These are phyloP conservation scores for Sciaenops ocellatus DNA, from an alignment of 2,797 vertebrate species.

Conservation along the genomic window DNA sequence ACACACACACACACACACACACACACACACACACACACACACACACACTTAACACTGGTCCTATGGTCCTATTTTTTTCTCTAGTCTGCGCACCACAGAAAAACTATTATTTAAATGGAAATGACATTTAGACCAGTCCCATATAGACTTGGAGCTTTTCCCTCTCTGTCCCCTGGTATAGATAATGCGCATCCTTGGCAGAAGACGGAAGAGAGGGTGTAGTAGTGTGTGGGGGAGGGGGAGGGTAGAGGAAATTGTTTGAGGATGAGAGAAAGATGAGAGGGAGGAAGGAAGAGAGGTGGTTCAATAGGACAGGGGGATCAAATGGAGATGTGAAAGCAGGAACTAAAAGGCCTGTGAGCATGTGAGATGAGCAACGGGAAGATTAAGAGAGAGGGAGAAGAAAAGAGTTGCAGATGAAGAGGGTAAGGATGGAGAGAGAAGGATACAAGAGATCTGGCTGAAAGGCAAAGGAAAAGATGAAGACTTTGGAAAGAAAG, in stretches of 20 bases:
- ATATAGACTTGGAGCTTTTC: neutral
- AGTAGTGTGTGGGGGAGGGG: neutral
- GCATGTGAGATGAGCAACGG: slow-evolving; percentile 31
- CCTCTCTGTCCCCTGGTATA: slow-evolving; percentile 3
- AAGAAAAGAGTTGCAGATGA: slow-evolving; percentile 34
- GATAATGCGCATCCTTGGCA: slow-evolving; percentile 47
- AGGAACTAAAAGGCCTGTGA: slow-evolving; percentile 55
- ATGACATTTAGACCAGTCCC: neutral
- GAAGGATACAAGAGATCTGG: slow-evolving; percentile 16
- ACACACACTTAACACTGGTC: neutral
- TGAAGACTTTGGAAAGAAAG: slow-evolving; percentile 17
- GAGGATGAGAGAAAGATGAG: slow-evolving; percentile 73
- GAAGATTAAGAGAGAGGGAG: slow-evolving; percentile 42
- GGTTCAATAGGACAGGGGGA: slow-evolving; percentile 71
- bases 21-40: neutral
- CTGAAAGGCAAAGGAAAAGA: slow-evolving; percentile 18
- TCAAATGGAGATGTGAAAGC: slow-evolving; percentile 67
- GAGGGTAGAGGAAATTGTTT: slow-evolving; percentile 49
- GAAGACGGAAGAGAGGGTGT: slow-evolving; percentile 14
- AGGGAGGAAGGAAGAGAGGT: slow-evolving; percentile 66
- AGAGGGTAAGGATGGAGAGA: slow-evolving; percentile 18
- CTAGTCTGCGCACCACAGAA: neutral
- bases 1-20: neutral
- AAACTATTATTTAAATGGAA: slow-evolving; percentile 1
- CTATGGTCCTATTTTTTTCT: neutral